Percentiles rank a stretch among this genome's conserved stretches.
Evolutionary conservation across 2,888 invertebrate species (phyloP).

Genomic region (Deilephila porcellus): DNA sequence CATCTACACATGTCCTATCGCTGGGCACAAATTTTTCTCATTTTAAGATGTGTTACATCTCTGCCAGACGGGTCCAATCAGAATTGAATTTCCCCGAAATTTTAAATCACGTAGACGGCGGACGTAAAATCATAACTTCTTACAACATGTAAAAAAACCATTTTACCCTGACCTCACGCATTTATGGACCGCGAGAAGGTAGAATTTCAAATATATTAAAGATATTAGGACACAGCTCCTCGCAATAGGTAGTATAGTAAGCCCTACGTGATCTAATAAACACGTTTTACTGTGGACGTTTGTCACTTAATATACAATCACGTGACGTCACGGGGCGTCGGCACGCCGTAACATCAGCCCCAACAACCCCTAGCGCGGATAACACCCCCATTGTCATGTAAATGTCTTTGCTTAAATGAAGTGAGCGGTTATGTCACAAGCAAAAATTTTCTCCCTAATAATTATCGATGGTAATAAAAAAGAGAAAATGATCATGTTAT

Average conservation of each 20-base stretch:
- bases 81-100: background rate
- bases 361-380: background rate
- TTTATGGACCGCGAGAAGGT: background rate
- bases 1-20: background rate
- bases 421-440: background rate
- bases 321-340: slow-evolving; percentile 1
- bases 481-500: too few relatives aligned
- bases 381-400: background rate
- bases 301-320: slow-evolving; percentile 14
- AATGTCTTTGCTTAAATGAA: background rate
- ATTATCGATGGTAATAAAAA: too few relatives aligned
- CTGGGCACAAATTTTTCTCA: background rate
- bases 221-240: background rate
- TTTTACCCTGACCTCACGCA: background rate
- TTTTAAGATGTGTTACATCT: too few relatives aligned
- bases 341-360: background rate
- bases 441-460: too few relatives aligned
- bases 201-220: background rate
- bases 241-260: background rate
- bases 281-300: slow-evolving; percentile 10
- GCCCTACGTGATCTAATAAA: slow-evolving; percentile 21
- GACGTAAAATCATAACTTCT: too few relatives aligned
- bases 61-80: background rate
- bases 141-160: too few relatives aligned
- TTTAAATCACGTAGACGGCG: too few relatives aligned